Evolutionary conservation across 92 coral and sea anemone species (phyloP).

Genomic region (Palythoa heliodiscus): DNA sequence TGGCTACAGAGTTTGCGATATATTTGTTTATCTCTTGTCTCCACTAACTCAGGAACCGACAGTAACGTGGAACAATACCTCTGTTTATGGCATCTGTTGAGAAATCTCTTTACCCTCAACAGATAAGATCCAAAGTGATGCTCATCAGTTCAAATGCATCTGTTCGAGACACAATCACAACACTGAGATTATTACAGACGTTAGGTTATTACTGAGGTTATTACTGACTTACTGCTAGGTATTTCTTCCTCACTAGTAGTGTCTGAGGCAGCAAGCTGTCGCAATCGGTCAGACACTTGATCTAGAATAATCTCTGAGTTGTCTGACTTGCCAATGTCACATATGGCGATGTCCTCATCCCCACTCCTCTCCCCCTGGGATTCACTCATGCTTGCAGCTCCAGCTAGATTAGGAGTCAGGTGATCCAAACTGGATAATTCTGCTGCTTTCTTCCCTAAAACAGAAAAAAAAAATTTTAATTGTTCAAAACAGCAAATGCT

Average conservation of each 20-base stretch:
- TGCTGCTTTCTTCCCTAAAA: background rate
- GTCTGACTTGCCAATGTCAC: conserved; percentile 27
- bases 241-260: conserved; percentile 73
- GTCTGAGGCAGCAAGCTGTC: conserved; percentile 84
- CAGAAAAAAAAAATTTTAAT: no score
- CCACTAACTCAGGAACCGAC: no score
- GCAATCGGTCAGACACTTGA: conserved; percentile 70
- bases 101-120: no score
- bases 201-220: background rate
- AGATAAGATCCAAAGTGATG: no score
- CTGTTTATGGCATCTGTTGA: no score
- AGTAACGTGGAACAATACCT: no score
- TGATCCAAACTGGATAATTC: background rate
- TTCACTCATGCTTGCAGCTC: background rate
- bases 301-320: conserved; percentile 63
- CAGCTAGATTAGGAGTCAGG: background rate
- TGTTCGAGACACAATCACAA: no score
- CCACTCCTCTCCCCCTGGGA: background rate
- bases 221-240: conserved; percentile 48
- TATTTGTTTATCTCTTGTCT: no score
- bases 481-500: background rate
- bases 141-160: no score
- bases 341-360: background rate
- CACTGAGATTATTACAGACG: no score
- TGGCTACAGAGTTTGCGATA: no score